phyloP scores from a whole-genome alignment of 2,888 invertebrate species.

The Campoletis raptor region DNA sequence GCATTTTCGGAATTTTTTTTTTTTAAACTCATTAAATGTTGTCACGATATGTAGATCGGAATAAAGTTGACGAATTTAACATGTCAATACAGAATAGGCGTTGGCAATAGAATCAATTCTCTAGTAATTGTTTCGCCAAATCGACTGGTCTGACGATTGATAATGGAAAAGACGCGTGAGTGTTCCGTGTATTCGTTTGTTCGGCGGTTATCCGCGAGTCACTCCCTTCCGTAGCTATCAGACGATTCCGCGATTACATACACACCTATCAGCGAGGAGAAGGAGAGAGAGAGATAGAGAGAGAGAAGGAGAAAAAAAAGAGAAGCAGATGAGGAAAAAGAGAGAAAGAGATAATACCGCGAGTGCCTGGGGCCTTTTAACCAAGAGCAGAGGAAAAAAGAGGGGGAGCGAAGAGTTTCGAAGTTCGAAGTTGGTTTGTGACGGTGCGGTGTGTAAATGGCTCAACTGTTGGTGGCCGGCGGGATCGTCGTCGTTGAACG shows the following conservation, averaged over 20 bases:
- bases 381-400: conserved; percentile 38
- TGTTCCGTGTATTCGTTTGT: conserved; percentile 1
- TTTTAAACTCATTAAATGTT: neutral
- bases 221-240: conserved; percentile 37
- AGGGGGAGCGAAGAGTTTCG: conserved; percentile 58
- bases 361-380: conserved; percentile 49
- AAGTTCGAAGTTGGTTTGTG: conserved; percentile 61
- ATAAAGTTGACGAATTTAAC: neutral
- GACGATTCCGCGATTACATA: conserved; percentile 51
- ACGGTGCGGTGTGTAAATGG: conserved; percentile 60
- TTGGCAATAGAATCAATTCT: neutral
- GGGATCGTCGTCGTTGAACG: conserved; percentile 55
- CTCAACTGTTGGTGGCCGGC: conserved; percentile 60
- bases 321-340: neutral
- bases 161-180: conserved; percentile 12
- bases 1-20: neutral
- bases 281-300: conserved; percentile 9
- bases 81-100: neutral
- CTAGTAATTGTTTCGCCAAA: conserved; percentile 6
- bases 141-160: neutral
- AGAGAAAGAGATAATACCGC: conserved; percentile 30
- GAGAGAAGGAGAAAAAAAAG: neutral
- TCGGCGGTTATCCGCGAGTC: conserved; percentile 55
- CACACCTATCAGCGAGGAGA: conserved; percentile 49
- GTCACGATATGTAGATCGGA: neutral